phyloP scores from a whole-genome alignment of 2,797 vertebrate species.

The Gymnothorax javanicus region DNA sequence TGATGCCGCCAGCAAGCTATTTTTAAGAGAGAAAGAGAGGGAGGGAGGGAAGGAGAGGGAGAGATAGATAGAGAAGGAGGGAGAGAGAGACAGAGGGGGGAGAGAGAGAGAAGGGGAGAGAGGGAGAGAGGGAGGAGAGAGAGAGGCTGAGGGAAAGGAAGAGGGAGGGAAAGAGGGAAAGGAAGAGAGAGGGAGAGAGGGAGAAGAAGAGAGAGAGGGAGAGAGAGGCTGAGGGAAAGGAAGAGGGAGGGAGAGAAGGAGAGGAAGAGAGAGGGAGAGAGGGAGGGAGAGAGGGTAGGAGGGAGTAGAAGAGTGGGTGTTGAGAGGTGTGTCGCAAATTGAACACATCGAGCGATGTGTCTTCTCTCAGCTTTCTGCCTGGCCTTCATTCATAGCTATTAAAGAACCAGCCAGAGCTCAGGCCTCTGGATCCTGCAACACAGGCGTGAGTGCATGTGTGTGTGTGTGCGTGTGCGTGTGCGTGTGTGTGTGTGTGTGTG shows the following conservation, averaged over 20 bases:
- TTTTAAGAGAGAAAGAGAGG: slow-evolving; percentile 5
- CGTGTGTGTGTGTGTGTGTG: not conserved
- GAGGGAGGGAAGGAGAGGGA: not conserved
- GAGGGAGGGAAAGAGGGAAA: not conserved
- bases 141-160: not conserved
- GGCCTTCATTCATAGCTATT: not conserved
- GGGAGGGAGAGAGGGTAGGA: not conserved
- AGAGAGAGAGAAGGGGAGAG: not conserved
- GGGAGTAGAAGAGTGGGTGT: not conserved
- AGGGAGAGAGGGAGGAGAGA: not conserved
- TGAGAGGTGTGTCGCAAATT: not conserved
- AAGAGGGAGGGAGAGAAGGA: not conserved
- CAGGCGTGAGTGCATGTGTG: not conserved
- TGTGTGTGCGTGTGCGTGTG: not conserved
- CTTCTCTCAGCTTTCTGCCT: not conserved
- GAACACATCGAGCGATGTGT: not conserved
- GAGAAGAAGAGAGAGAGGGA: not conserved
- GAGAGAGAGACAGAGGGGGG: not conserved
- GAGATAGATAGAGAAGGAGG: not conserved
- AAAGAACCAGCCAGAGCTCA: not conserved
- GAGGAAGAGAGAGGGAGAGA: not conserved
- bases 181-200: not conserved
- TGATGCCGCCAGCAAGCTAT: slow-evolving; percentile 13
- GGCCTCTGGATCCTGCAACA: not conserved
- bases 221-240: not conserved